A percentile compares a stretch with the other conserved stretches of the same genome.
Conservation (phyloP, 2,888 invertebrate species). For the Nymphalis c-album region DNA sequence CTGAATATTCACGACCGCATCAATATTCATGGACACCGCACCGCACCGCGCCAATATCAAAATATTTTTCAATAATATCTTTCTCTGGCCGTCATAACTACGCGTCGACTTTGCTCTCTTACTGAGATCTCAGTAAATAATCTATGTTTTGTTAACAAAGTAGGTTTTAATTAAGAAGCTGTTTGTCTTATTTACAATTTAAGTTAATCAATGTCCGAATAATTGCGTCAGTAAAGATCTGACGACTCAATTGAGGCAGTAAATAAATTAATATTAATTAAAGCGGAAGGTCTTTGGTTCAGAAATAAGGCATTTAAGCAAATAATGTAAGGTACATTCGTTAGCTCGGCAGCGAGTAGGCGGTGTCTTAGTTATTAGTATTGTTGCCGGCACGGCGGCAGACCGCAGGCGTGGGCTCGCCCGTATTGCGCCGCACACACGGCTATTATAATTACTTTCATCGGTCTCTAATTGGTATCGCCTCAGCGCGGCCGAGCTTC, state of each 20-base stretch:
- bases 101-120: slow-evolving; percentile 24
- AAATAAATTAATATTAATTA: slow-evolving; percentile 6
- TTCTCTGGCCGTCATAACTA: slow-evolving; percentile 32
- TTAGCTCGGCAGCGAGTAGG: slow-evolving; percentile 2
- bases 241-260: neutral
- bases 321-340: neutral
- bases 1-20: slow-evolving; percentile 71
- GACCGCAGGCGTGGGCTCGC: slow-evolving; percentile 12
- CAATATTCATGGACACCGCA: slow-evolving; percentile 67
- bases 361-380: slow-evolving; percentile 18
- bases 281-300: neutral
- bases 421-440: slow-evolving; percentile 5
- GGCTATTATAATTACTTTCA: slow-evolving; percentile 27
- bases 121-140: neutral
- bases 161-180: neutral
- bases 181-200: slow-evolving; percentile 4
- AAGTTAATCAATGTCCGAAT: neutral
- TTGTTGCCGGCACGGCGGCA: slow-evolving; percentile 9
- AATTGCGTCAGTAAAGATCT: slow-evolving; percentile 1
- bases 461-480: slow-evolving; percentile 24
- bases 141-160: neutral
- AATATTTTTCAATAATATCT: slow-evolving; percentile 46
- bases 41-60: slow-evolving; percentile 41
- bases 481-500: slow-evolving; percentile 7
- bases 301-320: neutral